These are phyloP conservation scores for Hypsopygia costalis DNA, from an alignment of 2,888 invertebrate species.

Conservation along the genomic window DNA sequence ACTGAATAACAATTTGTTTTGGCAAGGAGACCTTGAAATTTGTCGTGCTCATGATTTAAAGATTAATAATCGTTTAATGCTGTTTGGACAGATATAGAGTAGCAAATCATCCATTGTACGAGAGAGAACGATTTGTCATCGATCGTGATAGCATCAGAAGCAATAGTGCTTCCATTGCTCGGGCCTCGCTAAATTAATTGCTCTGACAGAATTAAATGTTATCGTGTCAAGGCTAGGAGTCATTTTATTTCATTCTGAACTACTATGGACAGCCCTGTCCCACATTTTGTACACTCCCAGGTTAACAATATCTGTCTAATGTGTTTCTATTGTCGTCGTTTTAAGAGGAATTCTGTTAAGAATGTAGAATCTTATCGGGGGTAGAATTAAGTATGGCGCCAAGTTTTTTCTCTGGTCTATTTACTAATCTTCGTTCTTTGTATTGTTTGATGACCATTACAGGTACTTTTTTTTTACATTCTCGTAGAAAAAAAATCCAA, in stretches of 20 bases:
- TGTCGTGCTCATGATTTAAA: conserved; percentile 2
- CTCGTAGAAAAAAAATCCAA: too few relatives aligned
- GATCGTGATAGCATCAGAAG: conserved; percentile 49
- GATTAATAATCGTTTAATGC: conserved; percentile 7
- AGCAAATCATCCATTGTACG: conserved; percentile 21
- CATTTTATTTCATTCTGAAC: conserved; percentile 44
- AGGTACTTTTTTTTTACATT: too few relatives aligned
- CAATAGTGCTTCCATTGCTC: conserved; percentile 45
- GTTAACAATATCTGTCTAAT: conserved; percentile 27
- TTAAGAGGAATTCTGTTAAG: conserved; percentile 10
- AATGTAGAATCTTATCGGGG: conserved; percentile 3
- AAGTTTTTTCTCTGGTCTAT: background rate
- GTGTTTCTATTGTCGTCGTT: conserved; percentile 25
- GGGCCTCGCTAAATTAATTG: conserved; percentile 58
- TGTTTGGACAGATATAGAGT: conserved; percentile 14
- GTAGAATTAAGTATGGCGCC: conserved; percentile 6
- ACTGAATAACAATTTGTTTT: conserved; percentile 11
- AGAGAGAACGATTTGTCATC: conserved; percentile 42
- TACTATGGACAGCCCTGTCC: conserved; percentile 40
- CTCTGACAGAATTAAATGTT: conserved; percentile 63
- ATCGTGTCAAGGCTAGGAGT: conserved; percentile 66
- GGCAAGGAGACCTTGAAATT: conserved; percentile 16
- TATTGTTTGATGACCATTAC: background rate
- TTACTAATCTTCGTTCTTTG: background rate
- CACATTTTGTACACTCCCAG: conserved; percentile 40